Conservation (phyloP, 2,113 vertebrate species). For the Ameiurus melas region DNA sequence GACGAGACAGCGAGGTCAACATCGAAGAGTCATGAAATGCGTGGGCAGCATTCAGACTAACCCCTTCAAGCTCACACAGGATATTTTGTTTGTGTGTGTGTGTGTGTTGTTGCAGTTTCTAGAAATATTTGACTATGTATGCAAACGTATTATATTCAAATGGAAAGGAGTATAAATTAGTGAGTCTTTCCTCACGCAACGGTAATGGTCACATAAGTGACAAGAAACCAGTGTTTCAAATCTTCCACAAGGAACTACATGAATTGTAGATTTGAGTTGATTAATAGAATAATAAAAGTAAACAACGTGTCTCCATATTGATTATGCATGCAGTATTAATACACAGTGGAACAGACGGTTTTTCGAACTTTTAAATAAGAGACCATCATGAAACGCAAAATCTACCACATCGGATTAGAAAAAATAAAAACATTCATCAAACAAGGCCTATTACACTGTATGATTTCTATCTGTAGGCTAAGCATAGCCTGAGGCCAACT, state of each 20-base stretch:
- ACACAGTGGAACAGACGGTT: neutral
- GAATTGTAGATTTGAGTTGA: neutral
- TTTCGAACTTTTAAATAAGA: neutral
- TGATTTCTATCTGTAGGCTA: too few species aligned
- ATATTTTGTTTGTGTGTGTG: neutral
- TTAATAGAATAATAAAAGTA: neutral
- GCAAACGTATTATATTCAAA: neutral
- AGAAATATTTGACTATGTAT: neutral
- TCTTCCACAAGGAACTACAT: neutral
- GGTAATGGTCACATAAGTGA: neutral
- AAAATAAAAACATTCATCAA: too few species aligned
- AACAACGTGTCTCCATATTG: neutral
- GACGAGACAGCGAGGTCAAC: neutral
- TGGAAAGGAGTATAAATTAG: neutral
- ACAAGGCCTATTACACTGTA: too few species aligned
- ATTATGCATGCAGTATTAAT: neutral
- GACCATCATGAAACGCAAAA: neutral
- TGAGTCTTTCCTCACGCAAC: neutral
- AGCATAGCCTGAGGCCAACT: neutral
- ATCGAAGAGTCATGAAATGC: neutral
- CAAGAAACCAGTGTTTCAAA: neutral
- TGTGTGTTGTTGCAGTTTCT: neutral
- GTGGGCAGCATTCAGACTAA: neutral
- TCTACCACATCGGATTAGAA: neutral
- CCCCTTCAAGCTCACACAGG: neutral